Conservation (phyloP, 2,888 invertebrate genomes). For the Itoplectis maculator region DNA sequence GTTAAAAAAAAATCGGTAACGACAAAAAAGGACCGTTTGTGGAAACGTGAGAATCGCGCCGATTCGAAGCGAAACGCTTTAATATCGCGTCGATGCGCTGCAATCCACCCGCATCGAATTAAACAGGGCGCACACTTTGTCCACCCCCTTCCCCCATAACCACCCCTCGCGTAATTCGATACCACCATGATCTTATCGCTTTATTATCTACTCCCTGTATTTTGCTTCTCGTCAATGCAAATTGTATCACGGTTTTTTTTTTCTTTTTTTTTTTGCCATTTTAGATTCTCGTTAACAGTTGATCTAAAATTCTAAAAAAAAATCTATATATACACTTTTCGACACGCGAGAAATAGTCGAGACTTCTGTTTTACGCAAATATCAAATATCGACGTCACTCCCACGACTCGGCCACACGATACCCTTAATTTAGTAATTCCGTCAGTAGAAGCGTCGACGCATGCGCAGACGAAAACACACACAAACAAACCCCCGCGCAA, state of each 20-base stretch:
- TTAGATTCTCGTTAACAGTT: too few species aligned
- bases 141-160: too few species aligned
- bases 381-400: neutral
- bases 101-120: constrained; percentile 27
- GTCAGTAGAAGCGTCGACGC: too few species aligned
- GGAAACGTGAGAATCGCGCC: neutral
- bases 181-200: constrained; percentile 3
- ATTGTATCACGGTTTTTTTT: neutral
- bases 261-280: too few species aligned
- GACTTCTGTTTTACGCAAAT: neutral
- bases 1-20: constrained; percentile 10
- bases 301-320: too few species aligned
- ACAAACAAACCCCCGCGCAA: neutral
- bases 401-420: constrained; percentile 18
- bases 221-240: neutral
- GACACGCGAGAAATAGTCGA: too few species aligned
- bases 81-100: neutral
- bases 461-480: neutral
- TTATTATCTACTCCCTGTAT: constrained; percentile 10
- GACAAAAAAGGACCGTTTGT: too few species aligned
- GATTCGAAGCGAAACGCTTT: neutral
- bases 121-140: constrained; percentile 3
- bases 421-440: neutral
- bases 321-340: too few species aligned
- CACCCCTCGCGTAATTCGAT: neutral